Conservation (phyloP, 2,888 invertebrate species). For the Melanotus villosus region DNA sequence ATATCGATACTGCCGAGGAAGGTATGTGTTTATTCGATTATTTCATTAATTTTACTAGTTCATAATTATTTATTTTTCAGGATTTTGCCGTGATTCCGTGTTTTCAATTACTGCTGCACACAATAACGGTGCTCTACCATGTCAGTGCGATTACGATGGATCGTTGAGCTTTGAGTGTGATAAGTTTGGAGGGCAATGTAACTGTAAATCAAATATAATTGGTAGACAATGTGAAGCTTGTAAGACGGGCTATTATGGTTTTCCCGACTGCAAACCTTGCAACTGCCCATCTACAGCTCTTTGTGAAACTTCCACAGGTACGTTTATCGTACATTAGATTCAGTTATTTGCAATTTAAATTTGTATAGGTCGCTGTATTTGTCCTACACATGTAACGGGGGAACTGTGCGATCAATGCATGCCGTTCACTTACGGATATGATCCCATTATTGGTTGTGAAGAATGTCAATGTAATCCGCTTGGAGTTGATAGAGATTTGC, state of each 20-base stretch:
- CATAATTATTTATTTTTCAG: constrained; percentile 64
- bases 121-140: constrained; percentile 92
- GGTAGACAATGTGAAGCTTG: constrained; percentile 88
- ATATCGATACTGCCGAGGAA: constrained; percentile 77
- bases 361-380: constrained; percentile 78
- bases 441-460: constrained; percentile 95
- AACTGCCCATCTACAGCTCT: constrained; percentile 87
- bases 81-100: constrained; percentile 91
- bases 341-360: not conserved
- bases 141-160: constrained; percentile 91
- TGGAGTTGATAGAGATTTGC: constrained; percentile 84
- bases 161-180: constrained; percentile 91
- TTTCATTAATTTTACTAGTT: no score
- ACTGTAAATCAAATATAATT: constrained; percentile 93
- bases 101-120: constrained; percentile 96
- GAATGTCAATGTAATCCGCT: constrained; percentile 91
- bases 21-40: constrained; percentile 63
- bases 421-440: constrained; percentile 91
- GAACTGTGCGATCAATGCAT: constrained; percentile 91
- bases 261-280: constrained; percentile 93
- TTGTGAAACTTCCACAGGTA: constrained; percentile 81
- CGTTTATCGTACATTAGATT: not conserved
- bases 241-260: constrained; percentile 93
- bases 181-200: constrained; percentile 96
- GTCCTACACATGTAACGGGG: constrained; percentile 92